Percentiles rank a stretch among this genome's conserved stretches.
phyloP scores from a whole-genome alignment of 2,113 vertebrate species.

The Collichthys lucidus region DNA sequence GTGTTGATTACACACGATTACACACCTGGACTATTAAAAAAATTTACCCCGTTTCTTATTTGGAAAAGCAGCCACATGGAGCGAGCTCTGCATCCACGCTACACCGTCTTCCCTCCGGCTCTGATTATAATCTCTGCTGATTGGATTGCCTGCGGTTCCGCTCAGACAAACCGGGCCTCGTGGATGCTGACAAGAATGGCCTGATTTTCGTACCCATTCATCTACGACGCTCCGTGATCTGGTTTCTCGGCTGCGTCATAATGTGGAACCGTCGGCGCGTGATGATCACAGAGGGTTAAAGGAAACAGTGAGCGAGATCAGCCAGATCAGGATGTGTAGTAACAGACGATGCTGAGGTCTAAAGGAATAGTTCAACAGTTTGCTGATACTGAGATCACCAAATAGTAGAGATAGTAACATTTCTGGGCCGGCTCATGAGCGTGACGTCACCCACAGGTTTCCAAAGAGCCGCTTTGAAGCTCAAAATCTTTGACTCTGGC shows the following conservation, averaged over 20 bases:
- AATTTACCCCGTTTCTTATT: constrained; percentile 39
- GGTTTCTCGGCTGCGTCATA: constrained; percentile 1
- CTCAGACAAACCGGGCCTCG: constrained; percentile 44
- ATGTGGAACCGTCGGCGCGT: background rate
- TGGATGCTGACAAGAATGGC: constrained; percentile 45
- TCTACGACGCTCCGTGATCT: constrained; percentile 21
- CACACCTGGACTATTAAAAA: constrained; percentile 36
- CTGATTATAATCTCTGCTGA: constrained; percentile 69
- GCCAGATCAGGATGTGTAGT: constrained; percentile 9
- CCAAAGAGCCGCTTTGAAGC: too few relatives aligned
- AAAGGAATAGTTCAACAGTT: background rate
- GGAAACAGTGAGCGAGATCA: constrained; percentile 44
- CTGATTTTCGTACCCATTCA: constrained; percentile 42
- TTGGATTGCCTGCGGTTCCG: constrained; percentile 60
- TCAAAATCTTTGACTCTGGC: too few relatives aligned
- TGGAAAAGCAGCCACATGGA: constrained; percentile 12
- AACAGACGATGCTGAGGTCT: background rate
- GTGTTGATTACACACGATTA: constrained; percentile 42
- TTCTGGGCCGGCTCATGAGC: too few relatives aligned
- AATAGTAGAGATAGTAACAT: too few relatives aligned
- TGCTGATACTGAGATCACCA: background rate
- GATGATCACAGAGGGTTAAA: background rate
- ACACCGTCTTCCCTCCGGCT: constrained; percentile 18
- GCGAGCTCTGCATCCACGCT: constrained; percentile 28
- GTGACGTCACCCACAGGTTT: too few relatives aligned